phyloP scores from a whole-genome alignment of 2,888 invertebrate genomes.

The Aphidius colemani region DNA sequence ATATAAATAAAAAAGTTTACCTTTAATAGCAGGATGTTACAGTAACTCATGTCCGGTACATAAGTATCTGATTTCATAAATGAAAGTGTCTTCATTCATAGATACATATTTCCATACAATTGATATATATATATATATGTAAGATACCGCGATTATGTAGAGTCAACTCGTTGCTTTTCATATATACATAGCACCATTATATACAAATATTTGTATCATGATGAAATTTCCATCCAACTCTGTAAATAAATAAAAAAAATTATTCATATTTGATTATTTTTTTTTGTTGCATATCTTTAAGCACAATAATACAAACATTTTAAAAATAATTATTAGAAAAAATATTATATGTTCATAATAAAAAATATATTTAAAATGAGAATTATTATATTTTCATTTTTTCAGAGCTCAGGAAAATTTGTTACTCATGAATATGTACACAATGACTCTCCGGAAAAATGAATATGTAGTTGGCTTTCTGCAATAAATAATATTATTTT shows the following conservation, averaged over 20 bases:
- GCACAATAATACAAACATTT: too few relatives aligned
- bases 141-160: constrained; percentile 54
- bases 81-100: constrained; percentile 60
- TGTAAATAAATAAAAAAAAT: too few relatives aligned
- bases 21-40: constrained; percentile 58
- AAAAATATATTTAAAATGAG: too few relatives aligned
- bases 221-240: constrained; percentile 36
- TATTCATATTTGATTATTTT: too few relatives aligned
- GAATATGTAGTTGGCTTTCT: too few relatives aligned
- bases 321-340: too few relatives aligned
- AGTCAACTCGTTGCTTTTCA: constrained; percentile 43
- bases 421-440: too few relatives aligned
- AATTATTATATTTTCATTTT: too few relatives aligned
- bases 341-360: too few relatives aligned
- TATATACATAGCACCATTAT: constrained; percentile 58
- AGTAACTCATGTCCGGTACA: constrained; percentile 57
- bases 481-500: too few relatives aligned
- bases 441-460: too few relatives aligned
- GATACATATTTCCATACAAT: constrained; percentile 60
- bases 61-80: constrained; percentile 58
- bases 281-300: too few relatives aligned
- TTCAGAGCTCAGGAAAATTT: neutral
- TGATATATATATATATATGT: constrained; percentile 56
- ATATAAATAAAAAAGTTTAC: constrained; percentile 44
- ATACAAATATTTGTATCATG: constrained; percentile 55